These are phyloP conservation scores for Batillaria attramentaria DNA, from an alignment of 1,140 invertebrate genomes.

Conservation along the genomic window DNA sequence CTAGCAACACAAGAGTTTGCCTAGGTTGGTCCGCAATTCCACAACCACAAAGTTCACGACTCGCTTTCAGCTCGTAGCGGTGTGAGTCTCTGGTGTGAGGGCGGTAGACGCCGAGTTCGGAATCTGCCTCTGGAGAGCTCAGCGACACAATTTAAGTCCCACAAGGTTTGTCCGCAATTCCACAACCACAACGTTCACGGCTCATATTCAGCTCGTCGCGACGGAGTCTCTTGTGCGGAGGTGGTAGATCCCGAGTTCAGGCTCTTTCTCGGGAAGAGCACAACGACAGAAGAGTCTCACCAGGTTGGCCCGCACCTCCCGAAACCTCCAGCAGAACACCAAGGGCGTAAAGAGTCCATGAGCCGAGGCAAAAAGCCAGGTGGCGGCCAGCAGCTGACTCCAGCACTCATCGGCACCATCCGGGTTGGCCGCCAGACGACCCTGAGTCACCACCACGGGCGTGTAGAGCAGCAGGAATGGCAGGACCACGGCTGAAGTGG, in stretches of 20 bases:
- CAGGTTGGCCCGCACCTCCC: slow-evolving; percentile 9
- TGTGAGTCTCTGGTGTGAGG: too few species aligned
- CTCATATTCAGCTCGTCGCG: too few species aligned
- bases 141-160: too few species aligned
- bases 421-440: neutral
- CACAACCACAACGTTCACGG: too few species aligned
- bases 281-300: slow-evolving; percentile 10
- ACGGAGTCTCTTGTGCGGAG: neutral
- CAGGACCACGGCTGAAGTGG: slow-evolving; percentile 7
- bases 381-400: slow-evolving; percentile 18
- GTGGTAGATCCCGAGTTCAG: neutral
- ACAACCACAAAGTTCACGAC: too few species aligned
- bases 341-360: slow-evolving; percentile 20
- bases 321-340: slow-evolving; percentile 25
- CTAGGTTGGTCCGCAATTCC: too few species aligned
- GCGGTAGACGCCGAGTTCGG: too few species aligned
- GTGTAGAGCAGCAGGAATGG: slow-evolving; percentile 17
- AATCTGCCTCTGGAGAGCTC: too few species aligned
- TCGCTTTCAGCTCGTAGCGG: too few species aligned
- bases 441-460: slow-evolving; percentile 18
- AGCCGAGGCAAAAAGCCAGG: slow-evolving; percentile 26
- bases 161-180: too few species aligned
- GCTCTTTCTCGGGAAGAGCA: too few species aligned
- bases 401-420: neutral
- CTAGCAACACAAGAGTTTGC: too few species aligned